These are phyloP conservation scores for Spea multiplicata DNA, from an alignment of 2,113 vertebrate genomes.

Conservation along the genomic window DNA sequence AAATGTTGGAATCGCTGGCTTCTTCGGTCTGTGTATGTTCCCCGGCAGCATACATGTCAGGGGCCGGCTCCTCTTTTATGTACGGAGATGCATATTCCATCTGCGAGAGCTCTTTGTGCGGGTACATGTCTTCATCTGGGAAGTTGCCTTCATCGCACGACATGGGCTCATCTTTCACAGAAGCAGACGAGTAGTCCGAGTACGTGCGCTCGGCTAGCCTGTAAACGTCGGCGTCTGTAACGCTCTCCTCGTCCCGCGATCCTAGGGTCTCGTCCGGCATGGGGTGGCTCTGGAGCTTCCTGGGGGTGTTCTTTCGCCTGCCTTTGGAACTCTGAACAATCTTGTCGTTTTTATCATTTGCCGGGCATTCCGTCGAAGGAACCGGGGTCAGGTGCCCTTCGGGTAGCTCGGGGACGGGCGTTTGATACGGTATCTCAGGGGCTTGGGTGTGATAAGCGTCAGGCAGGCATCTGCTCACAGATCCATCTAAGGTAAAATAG, in stretches of 20 bases:
- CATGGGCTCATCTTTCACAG: background rate
- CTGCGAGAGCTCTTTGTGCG: background rate
- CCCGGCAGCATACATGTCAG: background rate
- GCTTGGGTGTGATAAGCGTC: too few species aligned
- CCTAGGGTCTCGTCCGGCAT: background rate
- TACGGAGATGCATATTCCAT: background rate
- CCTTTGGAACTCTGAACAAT: background rate
- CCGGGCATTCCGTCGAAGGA: background rate
- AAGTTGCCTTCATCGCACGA: constrained; percentile 6
- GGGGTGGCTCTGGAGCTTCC: background rate
- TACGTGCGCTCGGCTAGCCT: background rate
- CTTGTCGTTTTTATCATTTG: background rate
- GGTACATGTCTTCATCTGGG: background rate
- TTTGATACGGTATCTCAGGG: too few species aligned
- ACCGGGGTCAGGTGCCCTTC: too few species aligned
- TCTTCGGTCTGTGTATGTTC: background rate
- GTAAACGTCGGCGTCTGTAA: background rate
- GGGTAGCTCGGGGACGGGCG: too few species aligned
- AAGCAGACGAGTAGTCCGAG: background rate
- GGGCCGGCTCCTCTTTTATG: background rate
- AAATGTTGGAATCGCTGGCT: background rate
- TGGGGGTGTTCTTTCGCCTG: background rate
- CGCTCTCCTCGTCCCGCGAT: background rate
- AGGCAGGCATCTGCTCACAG: background rate
- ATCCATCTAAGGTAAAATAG: background rate